These are phyloP conservation scores for Formica selysi DNA, from an alignment of 1,140 invertebrate species.

Conservation along the genomic window DNA sequence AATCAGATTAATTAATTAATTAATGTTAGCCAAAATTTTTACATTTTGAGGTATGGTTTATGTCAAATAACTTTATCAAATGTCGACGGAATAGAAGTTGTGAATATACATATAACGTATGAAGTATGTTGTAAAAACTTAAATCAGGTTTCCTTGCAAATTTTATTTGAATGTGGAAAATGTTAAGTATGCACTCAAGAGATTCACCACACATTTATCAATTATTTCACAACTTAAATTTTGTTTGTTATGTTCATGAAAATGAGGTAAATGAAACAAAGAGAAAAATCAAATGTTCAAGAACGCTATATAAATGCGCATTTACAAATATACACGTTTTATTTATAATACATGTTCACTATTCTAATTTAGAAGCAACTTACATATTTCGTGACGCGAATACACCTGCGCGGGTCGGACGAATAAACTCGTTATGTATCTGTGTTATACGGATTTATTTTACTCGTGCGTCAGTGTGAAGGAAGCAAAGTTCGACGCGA, in stretches of 20 bases:
- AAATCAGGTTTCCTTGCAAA: not conserved
- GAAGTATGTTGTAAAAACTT: not conserved
- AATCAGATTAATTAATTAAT: not conserved
- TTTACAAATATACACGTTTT: too few species aligned
- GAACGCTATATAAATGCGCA: too few species aligned
- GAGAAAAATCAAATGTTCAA: too few species aligned
- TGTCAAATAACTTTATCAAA: conserved; percentile 14
- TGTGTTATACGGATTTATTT: conserved; percentile 23
- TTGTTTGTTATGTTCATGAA: too few species aligned
- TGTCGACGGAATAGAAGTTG: not conserved
- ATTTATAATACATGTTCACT: not conserved
- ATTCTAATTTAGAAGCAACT: conserved; percentile 1
- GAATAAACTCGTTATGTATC: conserved; percentile 21
- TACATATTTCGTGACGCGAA: not conserved
- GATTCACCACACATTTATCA: conserved; percentile 7
- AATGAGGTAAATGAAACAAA: too few species aligned
- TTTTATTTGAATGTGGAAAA: not conserved
- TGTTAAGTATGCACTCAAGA: not conserved
- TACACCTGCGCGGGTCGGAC: not conserved
- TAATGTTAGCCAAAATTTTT: not conserved
- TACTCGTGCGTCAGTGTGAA: conserved; percentile 11
- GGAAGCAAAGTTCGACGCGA: conserved; percentile 42
- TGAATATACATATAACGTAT: not conserved
- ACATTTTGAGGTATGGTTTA: not conserved
- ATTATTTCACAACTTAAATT: not conserved